A percentile compares a stretch with the other conserved stretches of the same genome.
phyloP scores from a whole-genome alignment of 2,888 invertebrate genomes.

The Cryptosula pallasiana region DNA sequence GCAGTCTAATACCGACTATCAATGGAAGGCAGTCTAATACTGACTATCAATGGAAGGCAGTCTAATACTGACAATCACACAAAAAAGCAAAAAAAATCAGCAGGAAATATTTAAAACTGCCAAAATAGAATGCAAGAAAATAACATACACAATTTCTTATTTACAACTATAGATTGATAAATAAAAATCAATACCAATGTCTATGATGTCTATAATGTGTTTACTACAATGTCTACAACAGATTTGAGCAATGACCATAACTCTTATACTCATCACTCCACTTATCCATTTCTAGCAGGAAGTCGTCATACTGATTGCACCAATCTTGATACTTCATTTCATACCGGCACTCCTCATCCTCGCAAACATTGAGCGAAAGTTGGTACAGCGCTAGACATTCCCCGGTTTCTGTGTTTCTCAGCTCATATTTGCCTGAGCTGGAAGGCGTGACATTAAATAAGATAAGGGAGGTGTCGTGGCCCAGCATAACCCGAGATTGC shows the following conservation, averaged over 20 bases:
- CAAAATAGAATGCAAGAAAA: too few relatives aligned
- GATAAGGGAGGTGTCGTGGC: constrained; percentile 18
- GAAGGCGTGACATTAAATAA: constrained; percentile 1
- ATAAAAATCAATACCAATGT: too few relatives aligned
- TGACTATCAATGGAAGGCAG: too few relatives aligned
- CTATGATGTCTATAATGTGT: neutral
- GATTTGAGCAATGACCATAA: constrained; percentile 7
- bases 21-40: too few relatives aligned
- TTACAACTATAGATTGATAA: too few relatives aligned
- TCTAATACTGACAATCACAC: too few relatives aligned
- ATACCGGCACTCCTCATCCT: constrained; percentile 20
- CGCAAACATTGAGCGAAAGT: neutral
- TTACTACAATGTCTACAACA: neutral
- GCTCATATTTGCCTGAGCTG: constrained; percentile 1
- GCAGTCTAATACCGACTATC: too few relatives aligned
- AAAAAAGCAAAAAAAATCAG: too few relatives aligned
- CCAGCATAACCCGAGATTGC: neutral
- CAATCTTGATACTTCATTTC: constrained; percentile 14
- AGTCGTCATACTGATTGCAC: constrained; percentile 9
- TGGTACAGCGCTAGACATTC: constrained; percentile 12
- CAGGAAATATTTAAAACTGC: too few relatives aligned
- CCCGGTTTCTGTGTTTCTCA: neutral
- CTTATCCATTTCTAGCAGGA: neutral
- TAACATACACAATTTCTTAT: too few relatives aligned
- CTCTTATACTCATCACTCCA: neutral